These are phyloP conservation scores for Pomatorhinus ruficollis DNA, from an alignment of 2,113 vertebrate species.

Conservation along the genomic window DNA sequence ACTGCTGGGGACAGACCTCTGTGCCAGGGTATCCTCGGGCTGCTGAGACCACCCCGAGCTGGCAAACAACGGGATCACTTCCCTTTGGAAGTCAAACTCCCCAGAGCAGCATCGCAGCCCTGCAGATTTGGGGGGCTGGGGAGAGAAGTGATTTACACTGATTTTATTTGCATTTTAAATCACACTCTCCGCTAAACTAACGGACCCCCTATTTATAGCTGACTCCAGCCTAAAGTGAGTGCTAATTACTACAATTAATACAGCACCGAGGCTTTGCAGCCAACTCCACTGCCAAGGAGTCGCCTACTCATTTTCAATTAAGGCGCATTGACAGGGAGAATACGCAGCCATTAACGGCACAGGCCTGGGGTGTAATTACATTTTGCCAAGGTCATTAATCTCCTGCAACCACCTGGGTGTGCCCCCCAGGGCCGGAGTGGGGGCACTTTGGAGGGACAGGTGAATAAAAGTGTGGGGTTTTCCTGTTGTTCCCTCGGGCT, in stretches of 20 bases:
- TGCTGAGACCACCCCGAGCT: background rate
- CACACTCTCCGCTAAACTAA: conserved; percentile 72
- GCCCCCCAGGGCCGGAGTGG: background rate
- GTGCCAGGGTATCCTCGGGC: background rate
- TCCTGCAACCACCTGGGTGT: background rate
- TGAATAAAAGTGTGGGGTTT: background rate
- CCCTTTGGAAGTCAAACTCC: background rate
- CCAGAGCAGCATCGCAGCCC: background rate
- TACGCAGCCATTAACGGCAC: conserved; percentile 74
- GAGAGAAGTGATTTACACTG: conserved; percentile 54
- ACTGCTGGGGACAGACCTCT: background rate
- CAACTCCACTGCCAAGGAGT: conserved; percentile 73
- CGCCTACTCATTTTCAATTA: conserved; percentile 84
- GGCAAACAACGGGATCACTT: fast-evolving
- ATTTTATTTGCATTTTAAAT: conserved; percentile 82
- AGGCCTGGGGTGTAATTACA: conserved; percentile 75
- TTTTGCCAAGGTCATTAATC: conserved; percentile 72
- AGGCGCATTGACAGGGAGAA: conserved; percentile 76
- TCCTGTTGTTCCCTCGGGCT: fast-evolving
- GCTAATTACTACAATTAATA: conserved; percentile 86
- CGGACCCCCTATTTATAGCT: conserved; percentile 82
- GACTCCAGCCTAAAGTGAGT: conserved; percentile 81
- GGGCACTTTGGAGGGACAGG: background rate
- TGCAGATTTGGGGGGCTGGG: background rate
- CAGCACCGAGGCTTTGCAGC: conserved; percentile 75